These are phyloP conservation scores for Hypolimnas misippus DNA, from an alignment of 2,888 invertebrate species.

Conservation along the genomic window DNA sequence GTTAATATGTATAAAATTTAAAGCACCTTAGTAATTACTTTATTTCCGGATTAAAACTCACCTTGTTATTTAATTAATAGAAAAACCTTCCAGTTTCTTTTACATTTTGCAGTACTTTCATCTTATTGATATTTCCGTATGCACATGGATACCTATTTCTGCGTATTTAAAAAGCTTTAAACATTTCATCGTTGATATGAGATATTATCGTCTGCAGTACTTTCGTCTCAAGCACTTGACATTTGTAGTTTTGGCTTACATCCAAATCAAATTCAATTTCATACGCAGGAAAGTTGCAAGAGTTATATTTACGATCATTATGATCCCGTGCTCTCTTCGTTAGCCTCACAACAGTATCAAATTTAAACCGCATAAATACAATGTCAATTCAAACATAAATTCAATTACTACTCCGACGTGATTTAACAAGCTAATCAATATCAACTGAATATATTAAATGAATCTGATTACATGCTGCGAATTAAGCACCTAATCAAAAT, in stretches of 20 bases:
- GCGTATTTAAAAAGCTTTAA: neutral
- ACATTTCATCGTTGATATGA: slow-evolving; percentile 5
- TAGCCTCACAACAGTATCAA: neutral
- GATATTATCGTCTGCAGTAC: neutral
- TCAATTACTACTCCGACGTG: slow-evolving; percentile 20
- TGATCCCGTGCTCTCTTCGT: slow-evolving; percentile 15
- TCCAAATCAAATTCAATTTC: slow-evolving; percentile 28
- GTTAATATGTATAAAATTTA: too few relatives aligned
- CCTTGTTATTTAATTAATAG: too few relatives aligned
- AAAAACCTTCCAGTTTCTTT: too few relatives aligned
- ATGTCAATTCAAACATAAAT: slow-evolving; percentile 25
- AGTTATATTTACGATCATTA: slow-evolving; percentile 24
- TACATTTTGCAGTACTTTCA: too few relatives aligned
- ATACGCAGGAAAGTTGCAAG: slow-evolving; percentile 17
- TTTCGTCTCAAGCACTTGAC: slow-evolving; percentile 13
- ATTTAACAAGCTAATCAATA: slow-evolving; percentile 26
- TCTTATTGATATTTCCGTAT: too few relatives aligned
- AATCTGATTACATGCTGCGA: slow-evolving; percentile 26
- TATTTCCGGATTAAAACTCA: too few relatives aligned
- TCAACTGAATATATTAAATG: slow-evolving; percentile 28
- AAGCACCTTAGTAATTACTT: too few relatives aligned
- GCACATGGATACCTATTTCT: too few relatives aligned
- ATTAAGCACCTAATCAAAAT: slow-evolving; percentile 18
- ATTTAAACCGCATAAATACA: slow-evolving; percentile 22
- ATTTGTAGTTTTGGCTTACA: slow-evolving; percentile 20